These are phyloP conservation scores for Anoncus sp. DNA, from an alignment of 2,888 invertebrate genomes.

Conservation along the genomic window DNA sequence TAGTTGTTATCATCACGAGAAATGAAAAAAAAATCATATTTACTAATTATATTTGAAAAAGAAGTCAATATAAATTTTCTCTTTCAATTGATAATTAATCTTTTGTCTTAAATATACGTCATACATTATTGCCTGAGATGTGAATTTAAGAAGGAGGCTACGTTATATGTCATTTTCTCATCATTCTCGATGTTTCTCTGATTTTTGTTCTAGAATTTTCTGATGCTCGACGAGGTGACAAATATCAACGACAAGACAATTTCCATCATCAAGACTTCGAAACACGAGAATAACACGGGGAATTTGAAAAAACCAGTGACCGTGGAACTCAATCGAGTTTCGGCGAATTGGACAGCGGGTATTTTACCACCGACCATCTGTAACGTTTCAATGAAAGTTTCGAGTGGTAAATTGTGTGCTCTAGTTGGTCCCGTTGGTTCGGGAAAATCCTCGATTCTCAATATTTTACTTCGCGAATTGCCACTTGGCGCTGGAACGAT, in stretches of 20 bases:
- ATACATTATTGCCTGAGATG: too few species aligned
- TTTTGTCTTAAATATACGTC: too few species aligned
- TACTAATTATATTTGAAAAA: background rate
- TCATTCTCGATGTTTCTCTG: background rate
- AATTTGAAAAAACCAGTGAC: constrained; percentile 70
- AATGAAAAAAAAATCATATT: background rate
- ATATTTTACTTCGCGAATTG: constrained; percentile 83
- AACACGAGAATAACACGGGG: background rate
- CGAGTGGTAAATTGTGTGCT: constrained; percentile 83
- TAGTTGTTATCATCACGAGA: background rate
- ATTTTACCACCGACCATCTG: constrained; percentile 82
- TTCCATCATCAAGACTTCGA: background rate
- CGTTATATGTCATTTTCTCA: too few species aligned
- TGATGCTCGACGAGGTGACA: constrained; percentile 75
- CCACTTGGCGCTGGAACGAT: constrained; percentile 81
- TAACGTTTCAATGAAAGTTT: constrained; percentile 82
- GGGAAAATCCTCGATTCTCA: constrained; percentile 85
- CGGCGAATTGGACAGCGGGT: constrained; percentile 77
- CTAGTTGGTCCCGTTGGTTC: constrained; percentile 89
- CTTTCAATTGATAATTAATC: too few species aligned
- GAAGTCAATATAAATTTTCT: too few species aligned
- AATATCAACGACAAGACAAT: background rate
- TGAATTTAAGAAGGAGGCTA: too few species aligned
- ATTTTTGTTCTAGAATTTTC: constrained; percentile 69
- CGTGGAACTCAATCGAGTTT: constrained; percentile 71